Evolutionary conservation across 2,888 invertebrate species (phyloP).

Genomic region (Nephrotoma appendiculata): DNA sequence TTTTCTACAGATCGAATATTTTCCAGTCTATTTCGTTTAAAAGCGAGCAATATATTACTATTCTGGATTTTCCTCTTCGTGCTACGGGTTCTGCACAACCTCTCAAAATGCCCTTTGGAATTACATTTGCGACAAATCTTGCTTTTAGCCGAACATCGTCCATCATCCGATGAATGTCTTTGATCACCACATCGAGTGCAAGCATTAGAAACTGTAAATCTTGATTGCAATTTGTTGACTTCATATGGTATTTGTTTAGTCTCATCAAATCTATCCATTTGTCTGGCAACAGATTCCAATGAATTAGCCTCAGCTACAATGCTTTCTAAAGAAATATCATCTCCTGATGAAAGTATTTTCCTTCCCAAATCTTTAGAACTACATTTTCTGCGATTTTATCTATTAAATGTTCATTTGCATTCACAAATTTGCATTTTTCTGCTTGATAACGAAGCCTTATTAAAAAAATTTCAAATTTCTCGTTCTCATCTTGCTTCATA

Average conservation of each 20-base stretch:
- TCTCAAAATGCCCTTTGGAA: background rate
- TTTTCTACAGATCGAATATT: background rate
- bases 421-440: too few species aligned
- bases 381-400: conserved; percentile 18
- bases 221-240: background rate
- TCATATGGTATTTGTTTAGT: background rate
- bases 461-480: too few species aligned
- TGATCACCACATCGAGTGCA: background rate
- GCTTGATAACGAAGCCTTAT: too few species aligned
- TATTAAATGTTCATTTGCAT: conserved; percentile 14
- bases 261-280: conserved; percentile 7
- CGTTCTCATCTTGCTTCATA: too few species aligned
- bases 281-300: conserved; percentile 6
- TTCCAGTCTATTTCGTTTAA: background rate
- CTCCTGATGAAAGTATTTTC: conserved; percentile 8
- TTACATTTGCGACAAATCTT: background rate
- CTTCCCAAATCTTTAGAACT: conserved; percentile 13
- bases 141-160: background rate
- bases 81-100: background rate
- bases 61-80: background rate
- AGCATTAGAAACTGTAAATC: background rate
- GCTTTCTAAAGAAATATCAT: conserved; percentile 7
- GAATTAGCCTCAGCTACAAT: conserved; percentile 10
- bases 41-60: background rate
- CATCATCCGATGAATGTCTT: too few species aligned